Conservation (phyloP, 1,140 invertebrate species). For the Hormaphis cornu region DNA sequence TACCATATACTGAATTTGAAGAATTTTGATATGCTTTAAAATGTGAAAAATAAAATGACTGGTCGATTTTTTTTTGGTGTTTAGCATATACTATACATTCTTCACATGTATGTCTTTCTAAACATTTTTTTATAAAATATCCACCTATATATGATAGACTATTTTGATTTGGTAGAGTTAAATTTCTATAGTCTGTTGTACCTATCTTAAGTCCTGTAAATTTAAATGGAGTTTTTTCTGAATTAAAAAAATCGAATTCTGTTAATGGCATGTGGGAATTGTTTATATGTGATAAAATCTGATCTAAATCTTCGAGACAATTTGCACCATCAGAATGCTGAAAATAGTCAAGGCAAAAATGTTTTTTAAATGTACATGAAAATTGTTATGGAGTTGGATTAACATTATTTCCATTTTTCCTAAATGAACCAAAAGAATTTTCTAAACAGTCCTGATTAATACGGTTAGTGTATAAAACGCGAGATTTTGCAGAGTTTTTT, state of each 20-base stretch:
- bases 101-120: background rate
- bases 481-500: background rate
- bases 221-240: no score
- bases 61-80: background rate
- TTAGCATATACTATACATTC: background rate
- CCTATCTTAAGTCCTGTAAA: no score
- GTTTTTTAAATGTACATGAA: background rate
- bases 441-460: background rate
- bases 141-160: background rate
- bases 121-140: background rate
- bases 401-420: background rate
- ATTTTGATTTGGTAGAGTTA: background rate
- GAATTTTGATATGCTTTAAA: background rate
- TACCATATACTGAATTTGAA: background rate
- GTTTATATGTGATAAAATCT: background rate
- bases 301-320: background rate
- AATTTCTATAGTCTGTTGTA: no score
- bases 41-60: background rate
- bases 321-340: background rate
- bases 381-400: background rate
- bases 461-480: background rate
- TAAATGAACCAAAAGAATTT: background rate
- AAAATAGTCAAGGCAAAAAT: background rate
- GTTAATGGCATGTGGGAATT: background rate
- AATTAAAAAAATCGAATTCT: background rate